These are phyloP conservation scores for Trissolcus brochymenae DNA, from an alignment of 2,888 invertebrate genomes.

Conservation along the genomic window DNA sequence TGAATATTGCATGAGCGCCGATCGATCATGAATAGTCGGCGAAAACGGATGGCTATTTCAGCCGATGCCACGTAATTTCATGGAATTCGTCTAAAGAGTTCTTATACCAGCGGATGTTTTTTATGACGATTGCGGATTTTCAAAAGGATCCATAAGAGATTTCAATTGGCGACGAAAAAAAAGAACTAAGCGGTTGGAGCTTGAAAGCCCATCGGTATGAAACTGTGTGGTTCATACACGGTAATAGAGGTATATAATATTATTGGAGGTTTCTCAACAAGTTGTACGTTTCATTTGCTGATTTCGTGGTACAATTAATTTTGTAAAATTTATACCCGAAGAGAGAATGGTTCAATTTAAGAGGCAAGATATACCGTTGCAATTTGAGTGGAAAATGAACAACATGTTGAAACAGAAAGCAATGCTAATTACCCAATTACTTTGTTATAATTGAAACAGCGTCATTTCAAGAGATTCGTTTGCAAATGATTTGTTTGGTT, in stretches of 20 bases:
- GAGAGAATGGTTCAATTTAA: slow-evolving; percentile 14
- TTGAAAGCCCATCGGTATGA: too few relatives aligned
- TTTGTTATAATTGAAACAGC: slow-evolving; percentile 28
- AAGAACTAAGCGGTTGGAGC: too few relatives aligned
- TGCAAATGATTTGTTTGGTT: not conserved
- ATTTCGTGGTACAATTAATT: slow-evolving; percentile 1
- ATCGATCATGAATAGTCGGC: slow-evolving; percentile 46
- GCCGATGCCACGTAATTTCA: slow-evolving; percentile 15
- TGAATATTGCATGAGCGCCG: slow-evolving; percentile 53
- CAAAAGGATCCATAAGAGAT: too few relatives aligned
- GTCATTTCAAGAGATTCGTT: slow-evolving; percentile 10
- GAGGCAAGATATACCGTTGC: slow-evolving; percentile 10
- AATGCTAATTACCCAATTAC: slow-evolving; percentile 29
- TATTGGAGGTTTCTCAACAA: too few relatives aligned
- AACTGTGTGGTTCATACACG: too few relatives aligned
- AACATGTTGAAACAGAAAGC: slow-evolving; percentile 3
- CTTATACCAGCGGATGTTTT: too few relatives aligned
- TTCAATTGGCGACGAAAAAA: too few relatives aligned
- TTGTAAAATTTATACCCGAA: too few relatives aligned
- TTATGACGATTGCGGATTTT: too few relatives aligned
- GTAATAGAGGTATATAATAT: too few relatives aligned
- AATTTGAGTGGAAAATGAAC: slow-evolving; percentile 28
- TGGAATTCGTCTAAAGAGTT: slow-evolving; percentile 6
- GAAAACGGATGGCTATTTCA: slow-evolving; percentile 26
- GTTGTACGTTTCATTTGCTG: slow-evolving; percentile 2